Percentiles rank a stretch among this genome's conserved stretches.
Evolutionary conservation across 2,888 invertebrate genomes (phyloP).

Genomic region (Pecten maximus): DNA sequence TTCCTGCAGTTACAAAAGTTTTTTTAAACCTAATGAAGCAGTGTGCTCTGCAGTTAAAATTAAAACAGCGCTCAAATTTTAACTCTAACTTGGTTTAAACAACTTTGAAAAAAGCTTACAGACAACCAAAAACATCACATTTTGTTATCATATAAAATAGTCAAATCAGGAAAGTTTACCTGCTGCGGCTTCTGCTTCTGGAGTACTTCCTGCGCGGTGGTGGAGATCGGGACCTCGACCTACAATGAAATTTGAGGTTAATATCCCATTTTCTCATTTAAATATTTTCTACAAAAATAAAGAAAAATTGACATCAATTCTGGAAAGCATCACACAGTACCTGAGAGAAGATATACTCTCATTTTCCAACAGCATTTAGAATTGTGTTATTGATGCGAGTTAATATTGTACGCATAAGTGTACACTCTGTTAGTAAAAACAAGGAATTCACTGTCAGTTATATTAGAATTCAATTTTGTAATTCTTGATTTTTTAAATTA

Average conservation of each 20-base stretch:
- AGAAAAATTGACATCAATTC: background rate
- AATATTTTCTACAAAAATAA: background rate
- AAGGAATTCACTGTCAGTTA: background rate
- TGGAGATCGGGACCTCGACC: constrained; percentile 18
- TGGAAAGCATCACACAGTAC: constrained; percentile 10
- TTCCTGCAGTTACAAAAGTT: no score
- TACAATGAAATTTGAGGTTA: background rate
- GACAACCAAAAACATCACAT: no score
- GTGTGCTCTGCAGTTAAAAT: no score
- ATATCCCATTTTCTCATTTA: background rate
- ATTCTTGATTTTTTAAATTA: background rate
- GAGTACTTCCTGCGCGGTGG: background rate
- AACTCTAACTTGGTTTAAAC: no score
- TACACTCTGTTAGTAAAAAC: background rate
- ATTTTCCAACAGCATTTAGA: background rate
- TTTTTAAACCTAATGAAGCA: no score
- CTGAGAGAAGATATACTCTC: background rate
- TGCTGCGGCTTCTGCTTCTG: constrained; percentile 29
- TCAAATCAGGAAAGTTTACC: background rate
- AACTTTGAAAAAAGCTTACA: no score
- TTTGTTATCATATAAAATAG: background rate
- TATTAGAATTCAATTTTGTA: background rate
- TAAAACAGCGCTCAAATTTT: no score
- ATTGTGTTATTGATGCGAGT: background rate
- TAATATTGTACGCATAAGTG: background rate